phyloP scores from a whole-genome alignment of 2,113 vertebrate species.

The Passer domesticus region DNA sequence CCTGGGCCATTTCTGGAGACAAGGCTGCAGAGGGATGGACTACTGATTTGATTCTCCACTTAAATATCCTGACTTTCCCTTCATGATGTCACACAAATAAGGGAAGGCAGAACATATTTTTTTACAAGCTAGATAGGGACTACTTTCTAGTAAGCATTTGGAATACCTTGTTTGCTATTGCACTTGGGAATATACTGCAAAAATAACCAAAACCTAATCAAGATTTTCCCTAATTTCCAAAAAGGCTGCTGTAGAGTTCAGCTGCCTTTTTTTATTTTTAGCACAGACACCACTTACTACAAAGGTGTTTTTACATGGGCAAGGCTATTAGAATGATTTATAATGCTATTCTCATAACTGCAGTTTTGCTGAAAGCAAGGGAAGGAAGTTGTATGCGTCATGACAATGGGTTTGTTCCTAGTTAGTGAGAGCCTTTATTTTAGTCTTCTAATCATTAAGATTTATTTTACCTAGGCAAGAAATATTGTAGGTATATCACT shows the following conservation, averaged over 20 bases:
- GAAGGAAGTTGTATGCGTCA: neutral
- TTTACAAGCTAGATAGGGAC: neutral
- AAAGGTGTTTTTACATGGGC: neutral
- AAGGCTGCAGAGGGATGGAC: slow-evolving; percentile 2
- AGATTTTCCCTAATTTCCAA: slow-evolving; percentile 22
- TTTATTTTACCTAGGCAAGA: neutral
- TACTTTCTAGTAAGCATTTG: neutral
- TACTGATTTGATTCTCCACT: slow-evolving; percentile 36
- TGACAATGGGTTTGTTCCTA: neutral
- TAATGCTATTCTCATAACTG: neutral
- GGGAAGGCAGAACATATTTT: slow-evolving; percentile 6
- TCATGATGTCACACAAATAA: slow-evolving; percentile 29
- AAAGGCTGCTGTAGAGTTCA: slow-evolving; percentile 15
- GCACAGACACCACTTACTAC: neutral
- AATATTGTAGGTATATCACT: neutral
- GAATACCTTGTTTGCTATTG: neutral
- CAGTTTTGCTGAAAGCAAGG: slow-evolving; percentile 30
- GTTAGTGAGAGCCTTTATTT: neutral
- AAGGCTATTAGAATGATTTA: slow-evolving; percentile 52
- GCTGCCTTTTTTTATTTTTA: slow-evolving; percentile 19
- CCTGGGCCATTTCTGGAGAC: neutral
- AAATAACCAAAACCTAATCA: slow-evolving; percentile 43
- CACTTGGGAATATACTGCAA: neutral
- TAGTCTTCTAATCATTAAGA: neutral
- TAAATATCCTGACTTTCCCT: slow-evolving; percentile 8